Conservation (phyloP, 2,113 vertebrate species). For the Riparia riparia region DNA sequence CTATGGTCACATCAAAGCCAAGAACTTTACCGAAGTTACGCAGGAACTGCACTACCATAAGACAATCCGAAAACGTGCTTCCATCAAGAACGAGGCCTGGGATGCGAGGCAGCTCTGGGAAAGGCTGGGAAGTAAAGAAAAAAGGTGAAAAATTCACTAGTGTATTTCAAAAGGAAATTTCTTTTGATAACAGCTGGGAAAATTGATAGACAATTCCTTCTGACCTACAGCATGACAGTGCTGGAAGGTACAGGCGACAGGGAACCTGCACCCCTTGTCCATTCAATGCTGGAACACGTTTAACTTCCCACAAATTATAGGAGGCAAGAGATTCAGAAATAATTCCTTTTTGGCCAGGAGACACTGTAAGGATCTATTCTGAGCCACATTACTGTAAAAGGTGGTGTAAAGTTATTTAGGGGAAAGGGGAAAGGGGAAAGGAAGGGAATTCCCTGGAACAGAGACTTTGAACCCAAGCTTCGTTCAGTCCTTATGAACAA, state of each 20-base stretch:
- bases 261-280: not conserved
- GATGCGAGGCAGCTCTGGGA: conserved; percentile 88
- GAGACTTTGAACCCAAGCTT: not conserved
- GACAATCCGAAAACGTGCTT: conserved; percentile 88
- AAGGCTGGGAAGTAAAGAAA: conserved; percentile 75
- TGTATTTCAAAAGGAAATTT: not conserved
- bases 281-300: not conserved
- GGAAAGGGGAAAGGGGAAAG: not conserved
- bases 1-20: conserved; percentile 83
- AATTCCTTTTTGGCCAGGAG: not conserved
- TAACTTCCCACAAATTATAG: not conserved
- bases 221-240: not conserved
- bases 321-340: not conserved
- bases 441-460: not conserved
- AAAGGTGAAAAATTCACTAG: not conserved
- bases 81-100: conserved; percentile 89
- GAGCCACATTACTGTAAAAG: not conserved
- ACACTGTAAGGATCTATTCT: not conserved
- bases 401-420: not conserved
- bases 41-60: conserved; percentile 95
- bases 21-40: conserved; percentile 93
- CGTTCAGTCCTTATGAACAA: not conserved
- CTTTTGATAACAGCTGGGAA: not conserved
- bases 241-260: not conserved
- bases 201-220: not conserved